Evolutionary conservation across 2,888 invertebrate species (phyloP), one percentile per base, ranked within the genome.

Genomic region (Philaethria dido): DNA sequence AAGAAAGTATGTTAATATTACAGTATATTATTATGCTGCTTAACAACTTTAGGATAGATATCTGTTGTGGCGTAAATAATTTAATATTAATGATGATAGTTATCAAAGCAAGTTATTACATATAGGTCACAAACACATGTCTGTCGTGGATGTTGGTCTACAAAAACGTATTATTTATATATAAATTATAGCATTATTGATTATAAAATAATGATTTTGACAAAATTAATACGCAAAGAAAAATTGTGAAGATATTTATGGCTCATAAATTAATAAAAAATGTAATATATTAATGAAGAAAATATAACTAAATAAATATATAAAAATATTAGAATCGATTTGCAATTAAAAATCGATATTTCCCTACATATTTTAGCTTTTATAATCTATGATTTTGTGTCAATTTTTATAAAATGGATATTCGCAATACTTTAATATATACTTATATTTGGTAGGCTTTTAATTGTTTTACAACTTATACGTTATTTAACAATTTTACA

Each of bases 1-100:
- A 5, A 33, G 52, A 52, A 52, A 52, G 52, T 52, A 33, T 52
- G 52, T 52, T 18, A 52, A 29, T 52, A 29, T 29, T 33, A 52
- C 29, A 52, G 29, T 33, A 52, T 29, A 29, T 29, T 33, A 52
- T 52, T 52, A 52, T 14, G 16, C 29, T 29, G 33, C 52, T 16
- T 16, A 33, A 50, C 50, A 50, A 29, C n/a, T 29, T 52, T 52
- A 29, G 52, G 29, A 33, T 52, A 33, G 29, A 52, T 33, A 52
- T 52, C 52, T 52, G 29, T 29, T 33, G 29, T 33, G 29, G 52
- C 52, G 52, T 52, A 52, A 52, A 52, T 52, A 52, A 52, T 29
- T 52, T 33, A 52, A 52, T 33, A 29, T 25, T 52, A 52, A 52
- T 52, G 16, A 29, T 52, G 52, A 52, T 16, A 52, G 3, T 18